Conservation (phyloP, 2,113 vertebrate species). For the Ailuropoda melanoleuca region DNA sequence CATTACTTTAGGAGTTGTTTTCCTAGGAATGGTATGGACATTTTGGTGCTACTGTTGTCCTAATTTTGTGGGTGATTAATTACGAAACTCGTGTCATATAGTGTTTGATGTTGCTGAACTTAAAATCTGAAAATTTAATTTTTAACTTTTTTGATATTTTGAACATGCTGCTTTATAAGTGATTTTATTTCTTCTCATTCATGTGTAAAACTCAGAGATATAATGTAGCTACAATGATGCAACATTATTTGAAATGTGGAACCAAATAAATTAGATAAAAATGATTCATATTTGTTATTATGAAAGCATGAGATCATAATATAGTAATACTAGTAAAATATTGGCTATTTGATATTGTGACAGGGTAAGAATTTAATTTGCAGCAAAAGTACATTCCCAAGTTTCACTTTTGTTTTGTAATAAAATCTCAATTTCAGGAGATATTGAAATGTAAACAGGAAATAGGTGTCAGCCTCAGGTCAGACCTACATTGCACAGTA, state of each 20-base stretch:
- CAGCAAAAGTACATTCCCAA: not conserved
- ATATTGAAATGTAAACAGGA: constrained; percentile 60
- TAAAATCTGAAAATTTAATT: not conserved
- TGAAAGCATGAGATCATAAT: constrained; percentile 8
- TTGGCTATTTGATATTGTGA: constrained; percentile 14
- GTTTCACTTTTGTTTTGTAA: constrained; percentile 59
- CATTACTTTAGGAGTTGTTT: not conserved
- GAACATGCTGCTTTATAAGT: not conserved
- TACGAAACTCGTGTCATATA: not conserved
- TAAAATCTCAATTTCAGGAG: constrained; percentile 44
- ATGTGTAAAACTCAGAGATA: constrained; percentile 11
- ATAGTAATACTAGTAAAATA: constrained; percentile 17
- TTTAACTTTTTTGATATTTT: not conserved
- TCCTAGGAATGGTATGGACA: not conserved
- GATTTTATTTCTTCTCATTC: not conserved
- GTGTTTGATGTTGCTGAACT: not conserved
- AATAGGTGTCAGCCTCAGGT: constrained; percentile 38
- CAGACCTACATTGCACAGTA: not conserved
- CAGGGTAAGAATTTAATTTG: constrained; percentile 62
- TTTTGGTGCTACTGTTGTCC: not conserved
- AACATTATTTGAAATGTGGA: not conserved
- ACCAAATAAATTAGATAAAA: constrained; percentile 50
- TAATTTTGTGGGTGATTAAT: not conserved
- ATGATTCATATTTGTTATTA: constrained; percentile 43
- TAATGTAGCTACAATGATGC: not conserved